phyloP scores from a whole-genome alignment of 2,888 invertebrate genomes.

The Agelastica alni region DNA sequence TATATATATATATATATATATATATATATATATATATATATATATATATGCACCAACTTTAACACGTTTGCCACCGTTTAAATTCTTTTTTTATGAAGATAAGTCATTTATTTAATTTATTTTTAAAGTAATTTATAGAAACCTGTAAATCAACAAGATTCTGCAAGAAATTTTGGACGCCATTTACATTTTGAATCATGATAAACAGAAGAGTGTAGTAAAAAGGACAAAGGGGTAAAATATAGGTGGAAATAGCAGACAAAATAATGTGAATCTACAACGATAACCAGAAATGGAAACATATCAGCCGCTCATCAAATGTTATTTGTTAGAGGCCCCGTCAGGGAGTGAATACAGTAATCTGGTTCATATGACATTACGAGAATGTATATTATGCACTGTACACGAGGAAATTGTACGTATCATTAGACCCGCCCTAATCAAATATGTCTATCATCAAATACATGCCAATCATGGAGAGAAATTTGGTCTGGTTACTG shows the following conservation, averaged over 20 bases:
- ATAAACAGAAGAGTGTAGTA: constrained; percentile 11
- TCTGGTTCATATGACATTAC: constrained; percentile 54
- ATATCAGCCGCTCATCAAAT: constrained; percentile 54
- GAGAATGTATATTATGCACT: constrained; percentile 50
- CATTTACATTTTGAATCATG: too few relatives aligned
- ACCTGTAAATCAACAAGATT: too few relatives aligned
- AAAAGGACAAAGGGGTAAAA: constrained; percentile 1
- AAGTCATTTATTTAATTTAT: too few relatives aligned
- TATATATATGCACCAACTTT: too few relatives aligned
- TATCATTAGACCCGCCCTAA: constrained; percentile 56
- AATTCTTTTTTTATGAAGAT: too few relatives aligned
- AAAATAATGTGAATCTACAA: constrained; percentile 50
- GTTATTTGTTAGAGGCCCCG: constrained; percentile 53
- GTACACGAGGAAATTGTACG: constrained; percentile 56
- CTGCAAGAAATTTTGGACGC: too few relatives aligned
- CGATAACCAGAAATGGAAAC: constrained; percentile 54
- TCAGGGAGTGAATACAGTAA: constrained; percentile 53
- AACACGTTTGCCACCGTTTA: too few relatives aligned
- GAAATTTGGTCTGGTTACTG: constrained; percentile 42
- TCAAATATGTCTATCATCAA: constrained; percentile 56
- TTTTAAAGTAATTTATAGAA: too few relatives aligned
- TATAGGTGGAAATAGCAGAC: constrained; percentile 15
- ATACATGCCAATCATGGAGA: constrained; percentile 55
- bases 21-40: too few relatives aligned
- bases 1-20: too few relatives aligned